Evolutionary conservation across 2,888 invertebrate genomes (phyloP).

Genomic region (Stramonita haemastoma): DNA sequence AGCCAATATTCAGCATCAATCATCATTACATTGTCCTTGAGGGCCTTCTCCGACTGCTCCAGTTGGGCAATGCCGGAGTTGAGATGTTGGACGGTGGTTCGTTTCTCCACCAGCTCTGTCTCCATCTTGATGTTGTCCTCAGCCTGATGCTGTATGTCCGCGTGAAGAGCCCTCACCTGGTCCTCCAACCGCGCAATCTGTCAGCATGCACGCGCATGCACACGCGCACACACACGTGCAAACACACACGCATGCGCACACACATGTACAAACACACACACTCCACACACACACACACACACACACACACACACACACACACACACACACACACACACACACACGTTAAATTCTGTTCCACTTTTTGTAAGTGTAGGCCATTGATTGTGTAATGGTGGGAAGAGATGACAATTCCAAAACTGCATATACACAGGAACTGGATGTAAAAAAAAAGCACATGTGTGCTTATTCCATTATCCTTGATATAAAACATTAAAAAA

Average conservation of each 20-base stretch:
- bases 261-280: neutral
- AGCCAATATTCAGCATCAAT: no score
- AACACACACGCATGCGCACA: neutral
- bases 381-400: no score
- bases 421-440: no score
- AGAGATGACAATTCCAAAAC: no score
- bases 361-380: no score
- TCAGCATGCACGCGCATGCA: neutral
- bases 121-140: conserved; percentile 60
- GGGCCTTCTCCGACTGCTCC: conserved; percentile 61
- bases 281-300: neutral
- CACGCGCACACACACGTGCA: neutral
- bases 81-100: conserved; percentile 64
- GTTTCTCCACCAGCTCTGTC: conserved; percentile 60
- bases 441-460: no score
- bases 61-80: conserved; percentile 61
- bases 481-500: no score
- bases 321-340: no score
- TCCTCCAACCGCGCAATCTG: conserved; percentile 61
- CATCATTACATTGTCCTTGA: conserved; percentile 40
- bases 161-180: conserved; percentile 55
- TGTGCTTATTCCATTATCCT: no score
- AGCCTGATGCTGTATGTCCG: conserved; percentile 59
- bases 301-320: neutral
- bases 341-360: no score